Percentiles rank a stretch among this genome's conserved stretches.
These are phyloP conservation scores for Armadillidium nasatum DNA, from an alignment of 1,140 invertebrate genomes.

Conservation along the genomic window DNA sequence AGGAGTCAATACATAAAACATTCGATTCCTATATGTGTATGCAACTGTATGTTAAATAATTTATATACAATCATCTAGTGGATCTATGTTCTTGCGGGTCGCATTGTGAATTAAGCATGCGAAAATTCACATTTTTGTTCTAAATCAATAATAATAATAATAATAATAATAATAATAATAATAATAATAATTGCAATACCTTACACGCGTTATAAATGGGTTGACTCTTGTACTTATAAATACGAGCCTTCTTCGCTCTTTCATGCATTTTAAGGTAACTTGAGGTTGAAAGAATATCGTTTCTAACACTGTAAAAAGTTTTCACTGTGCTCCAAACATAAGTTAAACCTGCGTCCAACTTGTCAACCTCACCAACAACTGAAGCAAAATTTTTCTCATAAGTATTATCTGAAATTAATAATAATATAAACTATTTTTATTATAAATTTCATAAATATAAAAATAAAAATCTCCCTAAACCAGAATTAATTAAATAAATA, in stretches of 20 bases:
- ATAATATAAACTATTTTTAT: neutral
- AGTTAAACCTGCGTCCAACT: neutral
- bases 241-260: slow-evolving; percentile 61
- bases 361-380: neutral
- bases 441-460: neutral
- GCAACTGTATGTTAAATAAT: too few relatives aligned
- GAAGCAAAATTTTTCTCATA: neutral
- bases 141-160: too few relatives aligned
- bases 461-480: too few relatives aligned
- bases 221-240: slow-evolving; percentile 62
- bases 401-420: neutral
- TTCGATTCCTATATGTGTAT: too few relatives aligned
- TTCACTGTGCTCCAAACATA: neutral
- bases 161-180: too few relatives aligned
- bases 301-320: neutral
- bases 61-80: too few relatives aligned
- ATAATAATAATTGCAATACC: slow-evolving; percentile 41
- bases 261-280: slow-evolving; percentile 59
- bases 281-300: neutral
- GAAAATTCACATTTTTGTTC: neutral
- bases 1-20: too few relatives aligned
- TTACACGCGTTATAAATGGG: slow-evolving; percentile 65
- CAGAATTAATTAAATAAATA: too few relatives aligned
- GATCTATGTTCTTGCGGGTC: too few relatives aligned
- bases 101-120: too few relatives aligned